Evolutionary conservation across 2,113 vertebrate genomes (phyloP).

Genomic region (Gobiocypris rarus): DNA sequence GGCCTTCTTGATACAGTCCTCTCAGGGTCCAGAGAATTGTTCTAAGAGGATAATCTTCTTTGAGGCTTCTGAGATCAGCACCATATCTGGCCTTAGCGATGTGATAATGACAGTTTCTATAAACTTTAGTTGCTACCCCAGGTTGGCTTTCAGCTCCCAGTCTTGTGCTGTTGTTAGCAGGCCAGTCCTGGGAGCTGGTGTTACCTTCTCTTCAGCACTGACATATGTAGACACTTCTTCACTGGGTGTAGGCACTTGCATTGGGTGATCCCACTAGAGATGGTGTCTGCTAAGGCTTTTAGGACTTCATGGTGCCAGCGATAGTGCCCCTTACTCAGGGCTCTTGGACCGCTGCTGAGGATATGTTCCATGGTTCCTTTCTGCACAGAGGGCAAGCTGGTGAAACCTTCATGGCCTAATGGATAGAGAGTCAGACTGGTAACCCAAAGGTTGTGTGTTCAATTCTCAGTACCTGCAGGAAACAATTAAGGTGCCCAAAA

Average conservation of each 20-base stretch:
- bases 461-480: too few relatives aligned
- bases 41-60: background rate
- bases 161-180: background rate
- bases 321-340: background rate
- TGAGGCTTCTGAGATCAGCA: background rate
- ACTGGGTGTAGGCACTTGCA: background rate
- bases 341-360: background rate
- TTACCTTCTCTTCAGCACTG: background rate
- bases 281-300: background rate
- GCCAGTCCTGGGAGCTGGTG: background rate
- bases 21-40: background rate
- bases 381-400: too few relatives aligned
- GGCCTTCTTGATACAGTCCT: background rate
- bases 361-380: too few relatives aligned
- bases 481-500: too few relatives aligned
- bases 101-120: background rate
- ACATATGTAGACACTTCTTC: background rate
- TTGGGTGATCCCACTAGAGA: background rate
- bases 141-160: background rate
- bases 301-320: background rate
- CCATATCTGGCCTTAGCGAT: background rate
- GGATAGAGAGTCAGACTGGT: too few relatives aligned
- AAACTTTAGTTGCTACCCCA: background rate
- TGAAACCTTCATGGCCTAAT: too few relatives aligned
- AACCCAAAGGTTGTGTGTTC: too few relatives aligned